phyloP scores from a whole-genome alignment of 2,888 invertebrate species.

The Chironomus riparius region DNA sequence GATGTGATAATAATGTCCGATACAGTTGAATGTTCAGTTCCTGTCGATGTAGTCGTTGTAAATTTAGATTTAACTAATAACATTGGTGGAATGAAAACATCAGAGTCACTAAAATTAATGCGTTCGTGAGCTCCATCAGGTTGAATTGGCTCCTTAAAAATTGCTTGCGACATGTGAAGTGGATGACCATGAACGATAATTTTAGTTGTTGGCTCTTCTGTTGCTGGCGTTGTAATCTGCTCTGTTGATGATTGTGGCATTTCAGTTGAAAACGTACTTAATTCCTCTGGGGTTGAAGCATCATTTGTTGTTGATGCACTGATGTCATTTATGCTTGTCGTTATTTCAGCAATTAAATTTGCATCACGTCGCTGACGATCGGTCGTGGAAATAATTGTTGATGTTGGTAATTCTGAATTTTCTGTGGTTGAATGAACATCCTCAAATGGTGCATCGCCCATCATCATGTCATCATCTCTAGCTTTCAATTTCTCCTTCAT shows the following conservation, averaged over 20 bases:
- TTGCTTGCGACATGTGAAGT: not conserved
- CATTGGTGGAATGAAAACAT: conserved; percentile 43
- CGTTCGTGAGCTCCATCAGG: conserved; percentile 4
- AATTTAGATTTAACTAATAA: conserved; percentile 42
- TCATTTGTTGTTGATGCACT: not conserved
- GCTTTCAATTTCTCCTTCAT: conserved; percentile 26
- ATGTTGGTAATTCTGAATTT: no score
- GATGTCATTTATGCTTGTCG: conserved; percentile 14
- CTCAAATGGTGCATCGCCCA: conserved; percentile 35
- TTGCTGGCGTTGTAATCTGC: conserved; percentile 1
- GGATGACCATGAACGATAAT: conserved; percentile 14
- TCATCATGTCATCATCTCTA: conserved; percentile 38
- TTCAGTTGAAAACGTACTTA: not conserved
- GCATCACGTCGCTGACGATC: conserved; percentile 16
- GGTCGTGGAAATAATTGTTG: not conserved
- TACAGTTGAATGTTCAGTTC: not conserved
- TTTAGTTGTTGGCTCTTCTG: conserved; percentile 24
- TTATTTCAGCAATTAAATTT: not conserved
- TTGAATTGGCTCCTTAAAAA: conserved; percentile 22
- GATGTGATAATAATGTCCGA: not conserved
- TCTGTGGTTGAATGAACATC: not conserved
- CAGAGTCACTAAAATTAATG: conserved; percentile 36
- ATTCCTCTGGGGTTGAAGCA: not conserved
- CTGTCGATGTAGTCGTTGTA: conserved; percentile 34
- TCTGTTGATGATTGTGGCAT: not conserved